Evolutionary conservation across 1,140 invertebrate genomes (phyloP).

Genomic region (Drosophila mauritiana): DNA sequence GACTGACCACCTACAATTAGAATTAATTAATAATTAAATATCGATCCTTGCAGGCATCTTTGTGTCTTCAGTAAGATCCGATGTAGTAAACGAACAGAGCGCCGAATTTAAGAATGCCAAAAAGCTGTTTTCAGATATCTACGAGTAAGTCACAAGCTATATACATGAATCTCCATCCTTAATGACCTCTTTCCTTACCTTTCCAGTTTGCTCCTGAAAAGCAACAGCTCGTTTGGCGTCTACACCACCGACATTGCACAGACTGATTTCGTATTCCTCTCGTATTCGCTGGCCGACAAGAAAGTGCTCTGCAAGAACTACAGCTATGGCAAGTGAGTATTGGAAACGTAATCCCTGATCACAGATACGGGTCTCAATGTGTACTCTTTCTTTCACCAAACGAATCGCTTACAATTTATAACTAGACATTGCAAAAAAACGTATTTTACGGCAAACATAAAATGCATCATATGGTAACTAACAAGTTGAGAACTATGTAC

Average conservation of each 20-base stretch:
- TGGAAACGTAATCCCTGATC: background rate
- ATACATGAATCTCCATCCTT: background rate
- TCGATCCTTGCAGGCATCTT: conserved; percentile 62
- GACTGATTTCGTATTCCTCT: conserved; percentile 69
- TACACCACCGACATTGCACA: conserved; percentile 73
- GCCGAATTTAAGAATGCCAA: conserved; percentile 72
- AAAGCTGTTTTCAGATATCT: conserved; percentile 73
- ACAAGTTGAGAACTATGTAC: conserved; percentile 53
- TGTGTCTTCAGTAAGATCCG: conserved; percentile 53
- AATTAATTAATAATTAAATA: background rate
- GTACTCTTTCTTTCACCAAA: conserved; percentile 67
- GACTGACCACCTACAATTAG: no score
- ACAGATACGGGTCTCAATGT: conserved; percentile 39
- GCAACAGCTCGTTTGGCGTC: conserved; percentile 62
- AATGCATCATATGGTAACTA: conserved; percentile 84
- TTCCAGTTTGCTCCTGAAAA: conserved; percentile 62
- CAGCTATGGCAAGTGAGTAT: conserved; percentile 71
- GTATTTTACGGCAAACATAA: conserved; percentile 84
- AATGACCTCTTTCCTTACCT: background rate
- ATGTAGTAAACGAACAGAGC: conserved; percentile 59
- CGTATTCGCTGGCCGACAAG: conserved; percentile 69
- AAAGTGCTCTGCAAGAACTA: conserved; percentile 71
- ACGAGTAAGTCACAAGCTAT: conserved; percentile 55
- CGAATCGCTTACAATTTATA: conserved; percentile 50
- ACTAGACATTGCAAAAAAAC: conserved; percentile 84